These are phyloP conservation scores for Aporophyla lueneburgensis DNA, from an alignment of 2,888 invertebrate genomes.

Conservation along the genomic window DNA sequence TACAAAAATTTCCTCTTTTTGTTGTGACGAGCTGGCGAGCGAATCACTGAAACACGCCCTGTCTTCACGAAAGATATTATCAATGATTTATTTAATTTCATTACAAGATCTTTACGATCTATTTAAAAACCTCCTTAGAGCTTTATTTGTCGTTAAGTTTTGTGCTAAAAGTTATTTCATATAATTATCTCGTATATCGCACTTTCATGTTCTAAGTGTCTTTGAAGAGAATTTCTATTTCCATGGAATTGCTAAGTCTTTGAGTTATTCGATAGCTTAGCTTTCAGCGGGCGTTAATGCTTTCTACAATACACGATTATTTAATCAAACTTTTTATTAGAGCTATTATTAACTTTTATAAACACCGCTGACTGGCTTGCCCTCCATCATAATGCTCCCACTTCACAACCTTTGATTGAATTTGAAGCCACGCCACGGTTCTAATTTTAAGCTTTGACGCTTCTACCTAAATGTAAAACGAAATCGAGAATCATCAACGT, in stretches of 20 bases:
- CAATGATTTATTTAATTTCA: conserved; percentile 48
- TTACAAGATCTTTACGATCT: conserved; percentile 40
- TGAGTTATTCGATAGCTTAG: background rate
- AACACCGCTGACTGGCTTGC: background rate
- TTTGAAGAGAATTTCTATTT: background rate
- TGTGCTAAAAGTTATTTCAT: background rate
- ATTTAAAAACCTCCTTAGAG: conserved; percentile 26
- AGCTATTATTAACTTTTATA: conserved; percentile 3
- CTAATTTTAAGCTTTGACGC: background rate
- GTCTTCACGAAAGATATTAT: too few species aligned
- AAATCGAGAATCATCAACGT: background rate
- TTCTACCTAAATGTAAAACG: background rate
- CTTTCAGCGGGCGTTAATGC: conserved; percentile 7
- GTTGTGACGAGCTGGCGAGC: background rate
- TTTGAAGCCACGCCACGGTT: background rate
- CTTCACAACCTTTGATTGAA: background rate
- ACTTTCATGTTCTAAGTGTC: conserved; percentile 12
- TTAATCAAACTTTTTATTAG: background rate
- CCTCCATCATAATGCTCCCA: too few species aligned
- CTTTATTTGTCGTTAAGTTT: conserved; percentile 24
- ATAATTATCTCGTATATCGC: background rate
- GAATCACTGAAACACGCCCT: conserved; percentile 20
- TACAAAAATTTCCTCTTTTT: conserved; percentile 35
- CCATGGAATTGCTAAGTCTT: background rate
- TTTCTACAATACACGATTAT: background rate